Base-by-base conservation (phyloP, 2,888 invertebrate genomes). In the Operophtera brumata region DNA sequence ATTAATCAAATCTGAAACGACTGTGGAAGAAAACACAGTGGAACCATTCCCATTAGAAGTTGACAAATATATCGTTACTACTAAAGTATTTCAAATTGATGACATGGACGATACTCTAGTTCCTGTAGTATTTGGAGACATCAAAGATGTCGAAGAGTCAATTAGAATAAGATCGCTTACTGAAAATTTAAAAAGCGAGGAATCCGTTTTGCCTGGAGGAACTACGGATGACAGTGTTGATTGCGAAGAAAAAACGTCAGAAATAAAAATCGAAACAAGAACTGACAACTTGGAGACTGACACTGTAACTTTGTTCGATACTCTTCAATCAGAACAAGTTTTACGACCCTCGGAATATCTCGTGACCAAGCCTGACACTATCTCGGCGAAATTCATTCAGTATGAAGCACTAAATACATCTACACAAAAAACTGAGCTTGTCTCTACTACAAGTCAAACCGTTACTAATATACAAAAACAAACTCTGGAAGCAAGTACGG, bases 91-190 rank as follows among this genome's bases (percentile, higher is more conserved):
- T 34, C 65, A 75, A 54, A 71, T 75, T 43, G 74, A 77, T 48
- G 78, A 80, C 32, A 56, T 73, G 1, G 64, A 77, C 56, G 66
- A 78, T 20, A 76, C 76, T 14, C 70, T 82, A 60, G 74, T 84
- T 34, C 75, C 82, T 54, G 55, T 80, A 36, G 80, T 85, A 53
- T 86, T 83, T 55, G 81, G 80, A 54, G 70, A 78, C 42, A 60
- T 74, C 8, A 66, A 70, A 34, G 66, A 75, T 34, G 57, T 70
- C 26, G 70, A 79, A 67, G 63, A 69, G 44, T 66, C 71, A 11
- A 67, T 73, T 6, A 56, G 66, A 50, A 60, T 66, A 48, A 64
- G 49, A 14, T 57, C 66, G 55, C 32, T 56, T 37, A 45, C 47
- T 35, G 46, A 42, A 37, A 57, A 47, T 36, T 35, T 53, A 36